Percentiles rank a stretch among this genome's conserved stretches.
Conservation (phyloP, 1,140 invertebrate species). For the Drosophila albomicans region DNA sequence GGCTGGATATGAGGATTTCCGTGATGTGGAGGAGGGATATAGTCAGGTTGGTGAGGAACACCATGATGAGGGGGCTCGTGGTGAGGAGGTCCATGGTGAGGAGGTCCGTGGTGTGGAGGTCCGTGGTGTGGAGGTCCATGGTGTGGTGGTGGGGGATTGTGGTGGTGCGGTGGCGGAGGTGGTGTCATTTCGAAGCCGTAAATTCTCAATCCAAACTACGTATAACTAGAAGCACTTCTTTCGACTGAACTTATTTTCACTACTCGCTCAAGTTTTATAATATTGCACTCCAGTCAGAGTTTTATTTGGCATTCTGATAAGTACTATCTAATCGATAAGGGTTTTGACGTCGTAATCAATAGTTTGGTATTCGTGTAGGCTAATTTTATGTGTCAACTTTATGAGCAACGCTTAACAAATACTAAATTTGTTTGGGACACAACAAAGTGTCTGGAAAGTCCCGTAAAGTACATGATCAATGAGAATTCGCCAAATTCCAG, state of each 20-base stretch:
- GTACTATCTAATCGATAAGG: slow-evolving; percentile 38
- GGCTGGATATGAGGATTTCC: slow-evolving; percentile 41
- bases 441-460: slow-evolving; percentile 5
- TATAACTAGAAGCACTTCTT: not conserved
- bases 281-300: slow-evolving; percentile 1
- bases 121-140: slow-evolving; percentile 18
- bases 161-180: slow-evolving; percentile 24
- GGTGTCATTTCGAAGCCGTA: slow-evolving; percentile 21
- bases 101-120: slow-evolving; percentile 20
- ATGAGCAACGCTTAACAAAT: slow-evolving; percentile 30
- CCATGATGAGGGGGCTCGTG: no score
- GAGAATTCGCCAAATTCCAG: not conserved
- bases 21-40: not conserved
- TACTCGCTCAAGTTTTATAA: slow-evolving; percentile 36
- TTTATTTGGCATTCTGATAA: slow-evolving; percentile 33
- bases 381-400: slow-evolving; percentile 13
- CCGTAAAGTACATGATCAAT: not conserved
- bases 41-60: no score
- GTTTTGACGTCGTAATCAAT: slow-evolving; percentile 30
- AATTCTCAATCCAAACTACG: slow-evolving; percentile 1
- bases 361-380: slow-evolving; percentile 7
- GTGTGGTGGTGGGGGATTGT: slow-evolving; percentile 7
- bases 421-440: not conserved
- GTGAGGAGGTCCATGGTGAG: slow-evolving; percentile 22
- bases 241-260: slow-evolving; percentile 18